Base-by-base conservation (phyloP, 2,888 invertebrate genomes). In the Lithophane semibrunnea region DNA sequence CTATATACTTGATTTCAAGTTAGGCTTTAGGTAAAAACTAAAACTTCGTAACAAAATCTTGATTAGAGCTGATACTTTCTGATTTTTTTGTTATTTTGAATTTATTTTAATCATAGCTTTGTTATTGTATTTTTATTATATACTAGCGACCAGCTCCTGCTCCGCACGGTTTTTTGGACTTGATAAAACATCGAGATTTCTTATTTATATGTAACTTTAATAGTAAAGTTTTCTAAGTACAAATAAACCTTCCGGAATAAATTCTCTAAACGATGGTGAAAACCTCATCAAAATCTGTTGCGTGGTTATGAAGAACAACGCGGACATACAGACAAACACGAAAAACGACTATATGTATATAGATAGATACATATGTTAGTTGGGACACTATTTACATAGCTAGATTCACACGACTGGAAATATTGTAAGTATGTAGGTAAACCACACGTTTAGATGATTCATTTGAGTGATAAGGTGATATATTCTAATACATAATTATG, bases 41-140 rank as follows among this genome's bases (percentile, higher is more conserved):
- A n/a, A 56, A 29, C 3, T 16, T 58, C 13, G 7, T 29, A 24
- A 37, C 4, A 9, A 42, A 44, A 18, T 13, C 7, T 29, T 37
- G 12, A 42, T 79, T 37, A n/a, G 3, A 29, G 13, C 61, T 16
- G 44, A 67, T 29, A 29, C 18, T 60, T 18, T 67, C 16, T 4
- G 24, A 76, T n/a, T 76, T 52, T 60, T 66, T n/a, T 52, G 42
- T 60, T 67, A 54, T 61, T 77, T 24, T 77, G 24, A 5, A 61
- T 70, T 56, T 42, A 70, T n/a, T 54, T 61, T 18, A 54, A 56
- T 2, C 44, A 42, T 49, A 37, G 47, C 44, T 47, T 29, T 61
- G 44, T 68, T n/a, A 54, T 54, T 60, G 24, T 13, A 47, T 18
- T 75, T 73, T 29, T 29, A 75, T 47, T 58, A 18, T n/a, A 58